Percentiles rank a stretch among this genome's conserved stretches.
Conservation (phyloP, 2,888 invertebrate genomes). For the Diaperis boleti region DNA sequence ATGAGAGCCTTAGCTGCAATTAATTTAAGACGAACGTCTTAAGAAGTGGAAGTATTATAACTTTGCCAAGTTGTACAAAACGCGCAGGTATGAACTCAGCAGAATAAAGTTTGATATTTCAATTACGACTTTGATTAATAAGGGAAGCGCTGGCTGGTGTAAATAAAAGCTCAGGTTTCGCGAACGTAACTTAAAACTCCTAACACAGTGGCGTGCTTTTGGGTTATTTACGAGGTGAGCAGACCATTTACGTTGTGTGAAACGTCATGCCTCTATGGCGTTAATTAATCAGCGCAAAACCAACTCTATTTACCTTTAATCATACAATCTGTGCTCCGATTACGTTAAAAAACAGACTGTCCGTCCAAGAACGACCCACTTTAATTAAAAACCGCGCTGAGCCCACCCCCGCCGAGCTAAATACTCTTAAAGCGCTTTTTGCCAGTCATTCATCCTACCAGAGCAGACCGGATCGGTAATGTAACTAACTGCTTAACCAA, state of each 20-base stretch:
- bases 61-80: conserved; percentile 48
- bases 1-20: conserved; percentile 44
- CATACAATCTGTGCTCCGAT: conserved; percentile 23
- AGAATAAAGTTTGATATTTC: conserved; percentile 50
- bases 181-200: conserved; percentile 45
- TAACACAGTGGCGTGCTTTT: conserved; percentile 41
- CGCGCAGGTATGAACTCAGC: conserved; percentile 50
- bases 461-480: conserved; percentile 50
- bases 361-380: conserved; percentile 17
- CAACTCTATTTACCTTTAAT: conserved; percentile 34
- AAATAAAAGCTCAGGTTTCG: conserved; percentile 47
- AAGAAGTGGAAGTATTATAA: conserved; percentile 47
- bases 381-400: conserved; percentile 31
- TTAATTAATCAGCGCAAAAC: conserved; percentile 44
- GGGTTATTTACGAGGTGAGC: conserved; percentile 40
- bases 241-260: conserved; percentile 41
- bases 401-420: conserved; percentile 18
- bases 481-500: conserved; percentile 57
- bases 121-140: conserved; percentile 48
- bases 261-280: conserved; percentile 43
- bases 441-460: conserved; percentile 46
- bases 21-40: conserved; percentile 49
- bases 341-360: conserved; percentile 19
- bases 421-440: conserved; percentile 33
- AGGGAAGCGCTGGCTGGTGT: conserved; percentile 43